Percentiles rank a stretch among this genome's conserved stretches.
Conservation (phyloP, 2,797 vertebrate genomes). For the Bryconaethiops microstoma region DNA sequence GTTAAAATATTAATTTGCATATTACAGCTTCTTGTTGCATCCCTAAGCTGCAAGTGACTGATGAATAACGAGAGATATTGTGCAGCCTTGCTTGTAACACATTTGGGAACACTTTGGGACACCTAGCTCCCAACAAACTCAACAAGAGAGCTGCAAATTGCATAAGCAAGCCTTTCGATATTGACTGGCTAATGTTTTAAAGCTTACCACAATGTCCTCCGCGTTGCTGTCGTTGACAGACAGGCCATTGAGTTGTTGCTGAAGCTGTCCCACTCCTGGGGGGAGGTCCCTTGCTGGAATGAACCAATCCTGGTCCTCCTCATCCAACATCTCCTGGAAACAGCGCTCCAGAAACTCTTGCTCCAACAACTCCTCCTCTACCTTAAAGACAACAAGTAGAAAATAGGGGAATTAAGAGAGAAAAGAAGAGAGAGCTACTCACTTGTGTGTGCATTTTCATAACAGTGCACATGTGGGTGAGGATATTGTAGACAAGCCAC, state of each 20-base stretch:
- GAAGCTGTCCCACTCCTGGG: slow-evolving; percentile 88
- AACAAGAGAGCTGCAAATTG: no score
- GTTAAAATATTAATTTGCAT: no score
- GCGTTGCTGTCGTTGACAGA: slow-evolving; percentile 79
- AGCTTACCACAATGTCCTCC: slow-evolving; percentile 93
- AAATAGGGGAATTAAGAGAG: not conserved
- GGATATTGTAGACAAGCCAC: not conserved
- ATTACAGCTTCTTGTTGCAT: no score
- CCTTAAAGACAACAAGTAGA: slow-evolving; percentile 71
- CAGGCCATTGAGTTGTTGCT: slow-evolving; percentile 93
- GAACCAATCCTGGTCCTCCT: slow-evolving; percentile 98
- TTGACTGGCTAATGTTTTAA: not conserved
- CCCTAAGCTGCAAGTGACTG: no score
- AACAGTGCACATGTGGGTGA: not conserved
- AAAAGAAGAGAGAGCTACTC: not conserved
- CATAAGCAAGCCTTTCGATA: not conserved
- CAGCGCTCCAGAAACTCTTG: slow-evolving; percentile 96
- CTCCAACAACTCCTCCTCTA: slow-evolving; percentile 95
- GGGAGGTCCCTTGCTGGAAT: slow-evolving; percentile 94
- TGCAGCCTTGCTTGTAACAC: no score
- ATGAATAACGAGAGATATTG: no score
- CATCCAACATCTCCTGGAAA: slow-evolving; percentile 98
- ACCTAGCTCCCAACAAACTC: no score
- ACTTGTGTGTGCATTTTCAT: not conserved
- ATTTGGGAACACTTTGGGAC: no score